Evolutionary conservation across 2,888 invertebrate species (phyloP).

Genomic region (Tipula vernalis): DNA sequence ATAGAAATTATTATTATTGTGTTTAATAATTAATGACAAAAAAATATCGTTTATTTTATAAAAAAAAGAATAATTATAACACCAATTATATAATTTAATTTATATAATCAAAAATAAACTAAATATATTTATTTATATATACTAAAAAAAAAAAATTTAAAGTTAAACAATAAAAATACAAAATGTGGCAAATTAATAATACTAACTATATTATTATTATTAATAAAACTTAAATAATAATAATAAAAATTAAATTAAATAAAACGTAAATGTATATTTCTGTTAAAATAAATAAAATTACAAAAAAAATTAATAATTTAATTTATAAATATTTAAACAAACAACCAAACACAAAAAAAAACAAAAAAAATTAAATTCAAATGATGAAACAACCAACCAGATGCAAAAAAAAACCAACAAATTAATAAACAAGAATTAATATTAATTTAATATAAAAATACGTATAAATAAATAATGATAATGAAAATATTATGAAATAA

Average conservation of each 20-base stretch:
- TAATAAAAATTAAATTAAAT: neutral
- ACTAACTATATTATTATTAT: neutral
- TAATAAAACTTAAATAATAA: neutral
- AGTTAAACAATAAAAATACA: neutral
- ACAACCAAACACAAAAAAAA: neutral
- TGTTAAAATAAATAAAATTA: neutral
- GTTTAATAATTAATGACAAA: neutral
- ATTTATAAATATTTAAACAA: neutral
- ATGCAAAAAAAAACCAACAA: neutral
- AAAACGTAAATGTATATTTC: neutral
- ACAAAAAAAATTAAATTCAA: neutral
- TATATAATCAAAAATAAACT: neutral
- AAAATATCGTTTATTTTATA: neutral
- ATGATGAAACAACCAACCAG: neutral
- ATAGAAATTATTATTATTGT: neutral
- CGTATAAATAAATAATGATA: neutral
- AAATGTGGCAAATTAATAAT: neutral
- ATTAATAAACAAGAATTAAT: neutral
- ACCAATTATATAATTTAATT: conserved; percentile 4
- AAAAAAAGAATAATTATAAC: neutral
- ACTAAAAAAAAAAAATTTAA: neutral
- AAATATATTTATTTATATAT: neutral
- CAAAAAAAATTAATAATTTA: no score
- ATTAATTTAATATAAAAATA: neutral
- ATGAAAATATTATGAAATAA: neutral